Evolutionary conservation across 2,113 vertebrate genomes (phyloP).

Genomic region (Ahaetulla prasina): DNA sequence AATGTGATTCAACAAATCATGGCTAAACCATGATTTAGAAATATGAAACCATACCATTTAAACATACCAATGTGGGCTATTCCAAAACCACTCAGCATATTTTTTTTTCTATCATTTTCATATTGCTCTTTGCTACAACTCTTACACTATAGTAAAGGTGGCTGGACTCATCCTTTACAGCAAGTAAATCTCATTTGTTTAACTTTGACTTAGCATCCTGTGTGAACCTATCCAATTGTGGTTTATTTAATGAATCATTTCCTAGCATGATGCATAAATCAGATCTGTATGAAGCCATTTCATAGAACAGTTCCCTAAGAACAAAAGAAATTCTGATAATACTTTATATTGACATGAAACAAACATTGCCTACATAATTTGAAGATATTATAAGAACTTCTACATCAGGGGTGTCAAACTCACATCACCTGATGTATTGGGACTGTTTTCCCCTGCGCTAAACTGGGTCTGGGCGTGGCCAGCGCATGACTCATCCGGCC

Average conservation of each 20-base stretch:
- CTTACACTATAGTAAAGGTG: background rate
- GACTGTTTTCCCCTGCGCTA: too few relatives aligned
- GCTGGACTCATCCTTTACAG: background rate
- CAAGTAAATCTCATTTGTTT: background rate
- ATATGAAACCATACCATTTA: background rate
- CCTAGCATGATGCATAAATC: background rate
- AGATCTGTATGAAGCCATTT: background rate
- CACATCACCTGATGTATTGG: too few relatives aligned
- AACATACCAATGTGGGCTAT: background rate
- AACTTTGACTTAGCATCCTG: background rate
- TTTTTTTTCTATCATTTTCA: background rate
- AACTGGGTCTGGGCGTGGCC: too few relatives aligned
- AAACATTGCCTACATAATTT: background rate
- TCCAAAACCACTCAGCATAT: background rate
- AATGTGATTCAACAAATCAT: background rate
- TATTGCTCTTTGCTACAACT: background rate
- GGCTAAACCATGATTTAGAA: background rate
- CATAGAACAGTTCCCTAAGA: background rate
- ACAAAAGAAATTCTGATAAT: background rate
- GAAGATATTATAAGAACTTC: background rate
- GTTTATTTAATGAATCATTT: background rate
- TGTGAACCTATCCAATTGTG: background rate
- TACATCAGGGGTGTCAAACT: background rate
- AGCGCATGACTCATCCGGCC: too few relatives aligned
- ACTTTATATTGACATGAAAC: background rate